phyloP scores from a whole-genome alignment of 2,888 invertebrate species.

The Euspilapteryx auroguttella region DNA sequence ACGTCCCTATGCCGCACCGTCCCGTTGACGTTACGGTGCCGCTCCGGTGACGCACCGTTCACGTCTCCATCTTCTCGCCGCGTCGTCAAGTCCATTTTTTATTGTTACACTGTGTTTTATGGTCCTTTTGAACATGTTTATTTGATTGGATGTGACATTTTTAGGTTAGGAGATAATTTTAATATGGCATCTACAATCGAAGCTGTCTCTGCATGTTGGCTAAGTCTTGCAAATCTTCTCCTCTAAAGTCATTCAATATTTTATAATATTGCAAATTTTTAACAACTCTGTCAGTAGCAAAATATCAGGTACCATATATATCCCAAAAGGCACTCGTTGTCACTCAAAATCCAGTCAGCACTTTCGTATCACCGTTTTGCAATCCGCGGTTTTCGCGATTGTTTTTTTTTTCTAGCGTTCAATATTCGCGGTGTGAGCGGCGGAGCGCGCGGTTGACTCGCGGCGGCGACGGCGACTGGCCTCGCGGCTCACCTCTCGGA shows the following conservation, averaged over 20 bases:
- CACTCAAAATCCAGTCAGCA: too few relatives aligned
- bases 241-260: too few relatives aligned
- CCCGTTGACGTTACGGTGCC: slow-evolving; percentile 21
- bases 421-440: slow-evolving; percentile 13
- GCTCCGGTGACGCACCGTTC: too few relatives aligned
- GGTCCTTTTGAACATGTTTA: background rate
- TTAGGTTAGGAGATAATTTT: too few relatives aligned
- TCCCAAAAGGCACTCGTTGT: too few relatives aligned
- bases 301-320: too few relatives aligned
- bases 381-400: background rate
- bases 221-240: too few relatives aligned
- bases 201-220: too few relatives aligned
- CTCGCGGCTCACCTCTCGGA: slow-evolving; percentile 8
- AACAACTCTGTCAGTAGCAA: too few relatives aligned
- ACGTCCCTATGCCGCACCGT: slow-evolving; percentile 27
- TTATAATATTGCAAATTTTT: too few relatives aligned
- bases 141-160: background rate
- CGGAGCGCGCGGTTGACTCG: slow-evolving; percentile 40
- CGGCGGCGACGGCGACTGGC: slow-evolving; percentile 43
- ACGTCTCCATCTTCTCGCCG: slow-evolving; percentile 39
- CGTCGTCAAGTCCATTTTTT: slow-evolving; percentile 51
- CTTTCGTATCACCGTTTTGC: slow-evolving; percentile 1
- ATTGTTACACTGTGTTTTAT: background rate
- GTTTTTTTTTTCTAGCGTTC: slow-evolving; percentile 1
- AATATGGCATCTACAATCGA: too few relatives aligned